Percentiles rank a stretch among this genome's conserved stretches.
These are phyloP conservation scores for Aramus guarauna DNA, from an alignment of 2,113 vertebrate species.

Conservation along the genomic window DNA sequence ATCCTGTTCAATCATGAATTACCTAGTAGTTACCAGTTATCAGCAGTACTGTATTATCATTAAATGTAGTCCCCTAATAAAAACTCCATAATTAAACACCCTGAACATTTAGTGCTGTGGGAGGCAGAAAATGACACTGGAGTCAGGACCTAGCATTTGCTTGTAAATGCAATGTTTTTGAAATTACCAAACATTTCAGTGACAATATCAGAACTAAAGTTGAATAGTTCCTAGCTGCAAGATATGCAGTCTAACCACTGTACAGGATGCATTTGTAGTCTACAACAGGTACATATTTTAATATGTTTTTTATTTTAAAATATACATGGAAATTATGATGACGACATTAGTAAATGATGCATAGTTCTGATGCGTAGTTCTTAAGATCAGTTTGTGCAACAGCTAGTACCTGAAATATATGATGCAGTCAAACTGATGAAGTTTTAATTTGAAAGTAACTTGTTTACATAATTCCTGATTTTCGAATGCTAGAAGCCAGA, in stretches of 20 bases:
- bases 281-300: background rate
- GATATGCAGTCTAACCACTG: background rate
- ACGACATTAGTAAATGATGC: background rate
- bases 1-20: background rate
- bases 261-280: background rate
- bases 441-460: background rate
- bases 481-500: background rate
- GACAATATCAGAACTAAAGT: background rate
- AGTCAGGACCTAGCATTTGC: background rate
- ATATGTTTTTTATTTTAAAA: background rate
- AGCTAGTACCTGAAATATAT: background rate
- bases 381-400: background rate
- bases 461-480: background rate
- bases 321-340: background rate
- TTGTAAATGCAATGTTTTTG: background rate
- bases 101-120: background rate
- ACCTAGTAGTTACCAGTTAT: background rate
- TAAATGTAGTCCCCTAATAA: background rate
- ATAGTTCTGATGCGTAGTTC: background rate
- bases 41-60: background rate
- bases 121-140: background rate
- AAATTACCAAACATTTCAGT: background rate
- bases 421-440: background rate
- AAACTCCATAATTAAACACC: background rate
- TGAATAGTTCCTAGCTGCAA: background rate